These are phyloP conservation scores for Tipula lateralis DNA, from an alignment of 2,888 invertebrate species.

Conservation along the genomic window DNA sequence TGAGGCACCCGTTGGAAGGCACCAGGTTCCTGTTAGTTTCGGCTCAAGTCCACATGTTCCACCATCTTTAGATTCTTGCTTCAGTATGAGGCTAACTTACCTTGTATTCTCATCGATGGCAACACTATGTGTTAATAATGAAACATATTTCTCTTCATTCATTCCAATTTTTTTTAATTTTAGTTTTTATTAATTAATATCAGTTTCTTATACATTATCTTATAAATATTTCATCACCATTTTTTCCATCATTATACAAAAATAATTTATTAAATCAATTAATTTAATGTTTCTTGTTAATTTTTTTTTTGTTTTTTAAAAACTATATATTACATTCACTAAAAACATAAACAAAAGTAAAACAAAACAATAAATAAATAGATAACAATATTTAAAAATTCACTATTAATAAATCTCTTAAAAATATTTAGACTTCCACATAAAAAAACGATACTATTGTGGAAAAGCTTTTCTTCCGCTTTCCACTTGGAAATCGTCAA, in stretches of 20 bases:
- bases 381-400: background rate
- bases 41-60: no score
- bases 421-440: background rate
- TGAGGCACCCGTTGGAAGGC: no score
- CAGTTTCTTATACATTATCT: slow-evolving; percentile 4
- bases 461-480: background rate
- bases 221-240: background rate
- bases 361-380: no score
- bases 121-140: no score
- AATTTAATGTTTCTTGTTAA: slow-evolving; percentile 1
- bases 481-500: background rate
- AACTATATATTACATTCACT: background rate
- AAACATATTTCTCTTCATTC: background rate
- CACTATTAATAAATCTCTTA: background rate
- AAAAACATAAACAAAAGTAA: background rate
- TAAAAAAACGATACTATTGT: background rate
- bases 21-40: no score
- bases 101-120: no score
- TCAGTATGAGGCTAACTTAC: no score
- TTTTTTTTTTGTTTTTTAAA: background rate
- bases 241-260: slow-evolving; percentile 3
- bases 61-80: no score
- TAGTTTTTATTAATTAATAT: background rate
- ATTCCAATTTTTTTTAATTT: background rate
- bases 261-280: slow-evolving; percentile 19